Conservation (phyloP, 1,140 invertebrate species). For the Colletes latitarsis region DNA sequence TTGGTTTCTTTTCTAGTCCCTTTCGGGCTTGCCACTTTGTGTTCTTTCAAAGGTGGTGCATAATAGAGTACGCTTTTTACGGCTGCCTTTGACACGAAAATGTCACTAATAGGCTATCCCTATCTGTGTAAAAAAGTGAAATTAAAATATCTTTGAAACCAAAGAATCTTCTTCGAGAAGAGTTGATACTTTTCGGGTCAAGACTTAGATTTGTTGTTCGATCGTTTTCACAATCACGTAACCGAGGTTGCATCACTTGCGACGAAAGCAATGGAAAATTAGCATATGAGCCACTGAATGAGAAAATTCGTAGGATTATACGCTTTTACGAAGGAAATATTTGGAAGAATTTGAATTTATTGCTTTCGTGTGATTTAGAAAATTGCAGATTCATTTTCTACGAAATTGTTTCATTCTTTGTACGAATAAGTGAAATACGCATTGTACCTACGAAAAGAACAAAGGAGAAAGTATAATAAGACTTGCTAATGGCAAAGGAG, state of each 20-base stretch:
- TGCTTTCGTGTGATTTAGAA: not conserved
- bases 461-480: conserved; percentile 3
- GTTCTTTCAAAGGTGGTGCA: too few species aligned
- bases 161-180: too few species aligned
- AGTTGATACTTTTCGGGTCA: too few species aligned
- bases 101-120: not conserved
- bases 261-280: too few species aligned
- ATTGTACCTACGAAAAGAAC: not conserved
- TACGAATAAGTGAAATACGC: not conserved
- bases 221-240: too few species aligned
- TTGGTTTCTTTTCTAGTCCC: not conserved
- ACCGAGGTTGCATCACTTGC: too few species aligned
- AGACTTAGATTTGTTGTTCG: too few species aligned
- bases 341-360: not conserved
- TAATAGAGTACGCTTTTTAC: not conserved
- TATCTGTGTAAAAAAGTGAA: not conserved
- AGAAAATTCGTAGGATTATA: too few species aligned
- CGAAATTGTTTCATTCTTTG: not conserved
- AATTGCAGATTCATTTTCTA: not conserved
- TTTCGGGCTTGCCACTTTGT: not conserved
- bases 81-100: not conserved
- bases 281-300: too few species aligned
- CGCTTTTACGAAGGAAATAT: not conserved
- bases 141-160: not conserved
- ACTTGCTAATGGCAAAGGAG: not conserved